A percentile compares a stretch with the other conserved stretches of the same genome.
phyloP scores from a whole-genome alignment of 2,888 invertebrate species.

The Geotrupes spiniger region DNA sequence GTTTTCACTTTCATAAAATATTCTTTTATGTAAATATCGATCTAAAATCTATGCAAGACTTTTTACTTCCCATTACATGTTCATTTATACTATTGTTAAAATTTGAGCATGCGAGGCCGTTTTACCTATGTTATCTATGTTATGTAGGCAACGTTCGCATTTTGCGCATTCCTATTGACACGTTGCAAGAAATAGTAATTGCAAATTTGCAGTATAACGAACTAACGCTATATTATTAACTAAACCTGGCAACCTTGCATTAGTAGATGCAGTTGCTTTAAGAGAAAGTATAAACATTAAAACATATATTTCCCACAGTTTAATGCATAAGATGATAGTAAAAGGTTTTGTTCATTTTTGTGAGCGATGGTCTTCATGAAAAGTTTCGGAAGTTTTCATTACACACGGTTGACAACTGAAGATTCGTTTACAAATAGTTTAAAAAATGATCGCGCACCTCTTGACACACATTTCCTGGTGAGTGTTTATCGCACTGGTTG shows the following conservation, averaged over 20 bases:
- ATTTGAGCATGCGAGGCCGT: too few relatives aligned
- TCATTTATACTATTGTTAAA: too few relatives aligned
- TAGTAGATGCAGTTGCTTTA: neutral
- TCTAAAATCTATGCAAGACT: too few relatives aligned
- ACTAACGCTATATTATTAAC: too few relatives aligned
- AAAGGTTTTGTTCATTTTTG: constrained; percentile 8
- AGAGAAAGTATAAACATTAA: constrained; percentile 6
- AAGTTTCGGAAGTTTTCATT: constrained; percentile 10
- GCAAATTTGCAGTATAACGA: too few relatives aligned
- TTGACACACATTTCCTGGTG: constrained; percentile 17
- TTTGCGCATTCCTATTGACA: too few relatives aligned
- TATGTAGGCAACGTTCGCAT: too few relatives aligned
- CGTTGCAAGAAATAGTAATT: too few relatives aligned
- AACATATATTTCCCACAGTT: constrained; percentile 11
- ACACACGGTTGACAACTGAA: constrained; percentile 15
- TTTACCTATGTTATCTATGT: too few relatives aligned
- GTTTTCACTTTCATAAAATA: too few relatives aligned
- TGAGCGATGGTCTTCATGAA: constrained; percentile 14
- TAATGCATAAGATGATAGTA: constrained; percentile 16
- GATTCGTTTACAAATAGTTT: constrained; percentile 11
- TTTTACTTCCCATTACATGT: too few relatives aligned
- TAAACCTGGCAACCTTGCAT: constrained; percentile 6
- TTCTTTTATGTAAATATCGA: too few relatives aligned
- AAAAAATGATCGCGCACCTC: constrained; percentile 12
- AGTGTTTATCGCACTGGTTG: neutral